Percentiles rank a stretch among this genome's conserved stretches.
phyloP scores from a whole-genome alignment of 2,888 invertebrate genomes.

The Chrysodeixis includens region DNA sequence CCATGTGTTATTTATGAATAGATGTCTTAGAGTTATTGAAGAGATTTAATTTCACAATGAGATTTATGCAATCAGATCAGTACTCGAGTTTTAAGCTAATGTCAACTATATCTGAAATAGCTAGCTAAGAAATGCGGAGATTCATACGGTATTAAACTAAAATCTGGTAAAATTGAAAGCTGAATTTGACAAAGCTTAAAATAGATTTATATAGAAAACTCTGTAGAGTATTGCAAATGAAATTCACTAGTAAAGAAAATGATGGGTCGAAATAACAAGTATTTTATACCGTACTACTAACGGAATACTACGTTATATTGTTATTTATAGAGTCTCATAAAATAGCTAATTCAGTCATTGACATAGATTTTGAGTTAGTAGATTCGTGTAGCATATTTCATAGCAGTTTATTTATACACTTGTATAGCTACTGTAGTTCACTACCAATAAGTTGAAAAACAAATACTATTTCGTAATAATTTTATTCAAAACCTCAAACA shows the following conservation, averaged over 20 bases:
- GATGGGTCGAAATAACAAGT: conserved; percentile 41
- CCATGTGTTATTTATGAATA: conserved; percentile 6
- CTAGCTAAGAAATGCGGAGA: too few species aligned
- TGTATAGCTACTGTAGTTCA: conserved; percentile 38
- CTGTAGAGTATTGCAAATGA: background rate
- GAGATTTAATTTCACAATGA: background rate
- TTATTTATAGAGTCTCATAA: conserved; percentile 77
- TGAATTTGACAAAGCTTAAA: too few species aligned
- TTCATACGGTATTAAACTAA: too few species aligned
- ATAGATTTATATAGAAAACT: too few species aligned
- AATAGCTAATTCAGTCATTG: conserved; percentile 77
- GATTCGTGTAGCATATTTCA: conserved; percentile 57
- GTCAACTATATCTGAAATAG: background rate
- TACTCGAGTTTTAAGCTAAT: background rate
- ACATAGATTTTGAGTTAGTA: conserved; percentile 69
- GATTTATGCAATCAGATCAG: background rate
- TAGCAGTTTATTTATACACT: conserved; percentile 52
- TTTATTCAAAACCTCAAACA: too few species aligned
- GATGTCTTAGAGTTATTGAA: background rate
- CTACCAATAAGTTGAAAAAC: conserved; percentile 12
- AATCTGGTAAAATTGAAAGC: too few species aligned
- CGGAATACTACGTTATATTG: conserved; percentile 54
- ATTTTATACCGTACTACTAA: conserved; percentile 45
- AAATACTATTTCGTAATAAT: background rate
- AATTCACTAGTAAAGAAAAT: conserved; percentile 23